phyloP scores from a whole-genome alignment of 2,888 invertebrate species.

The Andrena camellia region DNA sequence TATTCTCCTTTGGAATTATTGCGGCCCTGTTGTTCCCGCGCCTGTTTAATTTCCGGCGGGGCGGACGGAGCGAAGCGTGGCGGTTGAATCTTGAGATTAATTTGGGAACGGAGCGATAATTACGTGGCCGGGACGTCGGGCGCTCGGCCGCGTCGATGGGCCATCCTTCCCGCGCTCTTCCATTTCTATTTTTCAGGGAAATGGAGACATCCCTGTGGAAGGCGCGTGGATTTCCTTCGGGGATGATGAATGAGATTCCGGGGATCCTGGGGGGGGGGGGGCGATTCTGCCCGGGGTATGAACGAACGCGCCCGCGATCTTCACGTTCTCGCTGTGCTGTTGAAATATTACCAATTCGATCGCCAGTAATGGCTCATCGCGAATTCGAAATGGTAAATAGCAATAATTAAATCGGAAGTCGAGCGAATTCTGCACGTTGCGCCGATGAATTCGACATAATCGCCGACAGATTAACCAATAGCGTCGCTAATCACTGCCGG shows the following conservation, averaged over 20 bases:
- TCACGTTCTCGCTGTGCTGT: constrained; percentile 49
- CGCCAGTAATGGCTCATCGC: constrained; percentile 64
- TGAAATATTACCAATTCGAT: constrained; percentile 66
- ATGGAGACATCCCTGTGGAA: neutral
- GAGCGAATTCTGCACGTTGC: constrained; percentile 74
- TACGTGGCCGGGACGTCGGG: neutral
- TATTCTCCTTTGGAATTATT: constrained; percentile 65
- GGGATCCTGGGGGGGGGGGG: constrained; percentile 15
- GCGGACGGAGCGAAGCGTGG: neutral
- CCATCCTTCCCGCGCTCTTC: neutral
- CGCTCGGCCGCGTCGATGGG: neutral
- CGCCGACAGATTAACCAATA: constrained; percentile 74
- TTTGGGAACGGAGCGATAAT: constrained; percentile 31
- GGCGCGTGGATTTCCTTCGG: neutral
- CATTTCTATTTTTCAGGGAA: neutral
- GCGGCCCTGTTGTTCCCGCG: constrained; percentile 34
- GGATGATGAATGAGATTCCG: neutral
- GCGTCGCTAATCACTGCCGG: constrained; percentile 73
- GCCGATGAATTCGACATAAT: constrained; percentile 75
- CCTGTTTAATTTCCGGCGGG: constrained; percentile 57
- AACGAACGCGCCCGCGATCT: constrained; percentile 55
- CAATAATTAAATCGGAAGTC: constrained; percentile 77
- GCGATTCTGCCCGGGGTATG: constrained; percentile 14
- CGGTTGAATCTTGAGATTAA: constrained; percentile 47
- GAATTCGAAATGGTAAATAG: constrained; percentile 76